These are phyloP conservation scores for Aramus guarauna DNA, from an alignment of 2,113 vertebrate genomes.

Conservation along the genomic window DNA sequence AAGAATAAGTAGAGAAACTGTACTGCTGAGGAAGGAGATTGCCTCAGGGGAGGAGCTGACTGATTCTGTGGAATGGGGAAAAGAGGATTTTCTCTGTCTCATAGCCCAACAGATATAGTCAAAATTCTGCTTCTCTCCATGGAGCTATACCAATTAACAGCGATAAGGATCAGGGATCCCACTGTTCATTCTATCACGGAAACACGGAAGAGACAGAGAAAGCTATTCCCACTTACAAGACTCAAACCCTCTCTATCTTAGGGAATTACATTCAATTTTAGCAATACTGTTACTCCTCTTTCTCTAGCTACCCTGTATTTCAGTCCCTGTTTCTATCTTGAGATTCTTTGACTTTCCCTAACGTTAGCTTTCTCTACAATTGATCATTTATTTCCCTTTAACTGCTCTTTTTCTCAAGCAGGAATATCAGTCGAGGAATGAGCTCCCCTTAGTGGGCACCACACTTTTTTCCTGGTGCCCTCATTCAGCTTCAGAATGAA, in stretches of 20 bases:
- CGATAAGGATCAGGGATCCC: neutral
- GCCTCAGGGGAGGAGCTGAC: neutral
- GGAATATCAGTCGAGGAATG: neutral
- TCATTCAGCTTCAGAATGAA: neutral
- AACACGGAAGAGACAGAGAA: neutral
- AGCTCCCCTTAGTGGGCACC: neutral
- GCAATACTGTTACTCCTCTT: neutral
- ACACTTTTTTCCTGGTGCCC: neutral
- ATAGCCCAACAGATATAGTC: neutral
- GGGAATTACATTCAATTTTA: neutral
- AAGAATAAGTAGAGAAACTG: neutral
- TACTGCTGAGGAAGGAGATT: neutral
- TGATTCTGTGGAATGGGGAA: neutral
- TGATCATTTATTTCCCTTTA: neutral
- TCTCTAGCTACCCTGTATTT: neutral
- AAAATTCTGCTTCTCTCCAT: slow-evolving; percentile 9
- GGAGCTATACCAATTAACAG: slow-evolving; percentile 11
- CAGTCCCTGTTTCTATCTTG: neutral
- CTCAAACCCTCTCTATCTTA: neutral
- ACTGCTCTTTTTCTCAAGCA: neutral
- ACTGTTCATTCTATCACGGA: neutral
- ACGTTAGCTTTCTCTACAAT: neutral
- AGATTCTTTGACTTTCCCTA: neutral
- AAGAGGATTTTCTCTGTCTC: slow-evolving; percentile 25
- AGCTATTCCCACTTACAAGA: neutral